phyloP scores from a whole-genome alignment of 2,797 vertebrate species.

The Phalloptychus januarius region DNA sequence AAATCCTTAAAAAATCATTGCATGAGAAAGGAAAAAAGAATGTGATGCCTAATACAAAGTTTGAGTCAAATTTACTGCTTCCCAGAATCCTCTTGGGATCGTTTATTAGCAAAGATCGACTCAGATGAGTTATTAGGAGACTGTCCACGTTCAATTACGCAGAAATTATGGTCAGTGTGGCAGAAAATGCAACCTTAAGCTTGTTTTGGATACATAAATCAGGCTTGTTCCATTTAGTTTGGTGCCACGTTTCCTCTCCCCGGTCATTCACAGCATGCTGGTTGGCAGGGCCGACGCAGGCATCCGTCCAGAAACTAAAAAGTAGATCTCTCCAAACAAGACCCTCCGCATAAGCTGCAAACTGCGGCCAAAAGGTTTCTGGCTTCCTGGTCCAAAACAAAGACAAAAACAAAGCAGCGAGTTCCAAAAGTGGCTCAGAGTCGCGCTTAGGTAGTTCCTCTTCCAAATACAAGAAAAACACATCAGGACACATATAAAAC shows the following conservation, averaged over 20 bases:
- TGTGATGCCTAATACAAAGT: not conserved
- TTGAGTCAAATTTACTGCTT: not conserved
- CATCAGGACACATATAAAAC: not conserved
- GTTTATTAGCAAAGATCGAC: not conserved
- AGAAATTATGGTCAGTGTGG: not conserved
- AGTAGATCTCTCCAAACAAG: not conserved
- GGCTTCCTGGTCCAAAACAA: not conserved
- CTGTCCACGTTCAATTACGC: not conserved
- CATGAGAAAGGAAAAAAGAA: not conserved
- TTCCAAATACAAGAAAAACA: not conserved
- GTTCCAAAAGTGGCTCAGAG: not conserved
- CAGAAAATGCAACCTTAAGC: not conserved
- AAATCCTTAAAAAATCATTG: not conserved
- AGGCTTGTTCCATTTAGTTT: not conserved
- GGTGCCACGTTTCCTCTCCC: not conserved
- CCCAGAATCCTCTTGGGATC: not conserved
- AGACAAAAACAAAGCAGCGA: not conserved
- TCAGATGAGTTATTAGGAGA: not conserved
- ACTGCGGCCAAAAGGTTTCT: not conserved
- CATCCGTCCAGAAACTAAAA: not conserved
- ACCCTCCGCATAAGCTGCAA: not conserved
- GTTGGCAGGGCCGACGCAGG: not conserved
- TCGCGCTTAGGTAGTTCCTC: not conserved
- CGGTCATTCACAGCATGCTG: not conserved
- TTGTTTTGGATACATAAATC: constrained; percentile 3